phyloP scores from a whole-genome alignment of 2,888 invertebrate species.

The Leptothorax acervorum region DNA sequence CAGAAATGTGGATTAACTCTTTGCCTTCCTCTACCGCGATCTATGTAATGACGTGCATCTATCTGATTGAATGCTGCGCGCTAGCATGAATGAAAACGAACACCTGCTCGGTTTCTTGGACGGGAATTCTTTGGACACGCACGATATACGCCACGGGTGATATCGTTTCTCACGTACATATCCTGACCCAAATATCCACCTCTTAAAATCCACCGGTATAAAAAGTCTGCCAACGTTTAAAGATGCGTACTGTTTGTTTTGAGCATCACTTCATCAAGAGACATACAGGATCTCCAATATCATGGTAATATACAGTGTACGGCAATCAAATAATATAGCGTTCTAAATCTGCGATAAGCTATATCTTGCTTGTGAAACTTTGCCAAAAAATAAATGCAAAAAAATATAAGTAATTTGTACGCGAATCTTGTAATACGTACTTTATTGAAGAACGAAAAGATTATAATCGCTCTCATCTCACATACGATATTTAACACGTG shows the following conservation, averaged over 20 bases:
- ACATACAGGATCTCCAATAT: neutral
- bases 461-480: neutral
- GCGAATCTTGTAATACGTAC: neutral
- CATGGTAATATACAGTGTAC: constrained; percentile 31
- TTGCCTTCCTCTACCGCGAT: constrained; percentile 13
- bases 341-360: neutral
- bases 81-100: constrained; percentile 39
- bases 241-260: constrained; percentile 35
- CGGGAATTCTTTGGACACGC: constrained; percentile 43
- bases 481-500: neutral
- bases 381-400: neutral
- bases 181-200: constrained; percentile 77
- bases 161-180: constrained; percentile 36
- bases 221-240: constrained; percentile 66
- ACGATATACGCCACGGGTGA: constrained; percentile 18
- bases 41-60: neutral
- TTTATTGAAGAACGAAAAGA: neutral
- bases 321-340: neutral
- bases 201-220: constrained; percentile 65
- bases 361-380: neutral
- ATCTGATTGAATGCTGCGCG: neutral
- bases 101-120: neutral
- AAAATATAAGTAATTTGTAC: neutral
- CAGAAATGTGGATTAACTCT: neutral
- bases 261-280: constrained; percentile 8